These are phyloP conservation scores for Anguilla rostrata DNA, from an alignment of 2,113 vertebrate species.

Conservation along the genomic window DNA sequence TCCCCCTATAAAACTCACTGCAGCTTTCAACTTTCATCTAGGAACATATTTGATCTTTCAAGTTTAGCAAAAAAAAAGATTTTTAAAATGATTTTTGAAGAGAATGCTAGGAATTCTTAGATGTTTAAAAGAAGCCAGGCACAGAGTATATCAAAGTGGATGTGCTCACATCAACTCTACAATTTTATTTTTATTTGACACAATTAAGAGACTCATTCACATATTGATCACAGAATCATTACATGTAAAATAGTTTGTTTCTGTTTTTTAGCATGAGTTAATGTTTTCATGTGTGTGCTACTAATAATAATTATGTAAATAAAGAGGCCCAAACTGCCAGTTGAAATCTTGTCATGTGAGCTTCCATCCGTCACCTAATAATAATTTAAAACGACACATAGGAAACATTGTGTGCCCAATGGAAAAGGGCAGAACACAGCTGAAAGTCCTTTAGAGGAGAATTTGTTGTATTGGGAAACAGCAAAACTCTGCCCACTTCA, in stretches of 20 bases:
- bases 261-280: background rate
- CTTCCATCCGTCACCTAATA: background rate
- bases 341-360: background rate
- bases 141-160: background rate
- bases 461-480: too few species aligned
- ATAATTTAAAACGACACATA: background rate
- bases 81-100: background rate
- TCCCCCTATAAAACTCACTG: background rate
- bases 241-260: background rate
- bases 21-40: background rate
- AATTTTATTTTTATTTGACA: background rate
- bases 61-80: background rate
- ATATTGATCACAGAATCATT: background rate
- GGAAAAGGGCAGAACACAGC: background rate
- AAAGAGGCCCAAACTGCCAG: background rate
- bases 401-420: background rate
- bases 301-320: background rate
- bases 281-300: background rate
- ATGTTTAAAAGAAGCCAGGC: background rate
- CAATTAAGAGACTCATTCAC: background rate
- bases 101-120: background rate
- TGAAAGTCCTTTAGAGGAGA: background rate
- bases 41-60: background rate
- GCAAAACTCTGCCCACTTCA: too few species aligned
- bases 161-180: background rate